A percentile compares a stretch with the other conserved stretches of the same genome.
These are phyloP conservation scores for Pheosia tremula DNA, from an alignment of 2,888 invertebrate species.

Conservation along the genomic window DNA sequence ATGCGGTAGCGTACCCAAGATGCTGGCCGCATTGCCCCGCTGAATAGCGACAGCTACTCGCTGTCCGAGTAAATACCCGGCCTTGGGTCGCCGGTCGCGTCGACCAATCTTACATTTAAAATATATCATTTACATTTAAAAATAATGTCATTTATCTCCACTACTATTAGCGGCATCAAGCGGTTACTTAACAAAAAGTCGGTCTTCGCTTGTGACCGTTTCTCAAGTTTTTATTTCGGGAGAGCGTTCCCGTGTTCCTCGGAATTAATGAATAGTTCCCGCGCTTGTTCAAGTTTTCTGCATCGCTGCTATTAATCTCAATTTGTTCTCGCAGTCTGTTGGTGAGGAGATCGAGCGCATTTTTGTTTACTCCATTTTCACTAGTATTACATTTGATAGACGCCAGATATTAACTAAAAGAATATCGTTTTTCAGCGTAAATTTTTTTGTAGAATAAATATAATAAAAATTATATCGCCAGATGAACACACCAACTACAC, in stretches of 20 bases:
- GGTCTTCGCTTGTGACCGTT: slow-evolving; percentile 4
- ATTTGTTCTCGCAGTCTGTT: slow-evolving; percentile 2
- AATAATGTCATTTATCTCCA: not conserved
- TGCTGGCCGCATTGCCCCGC: no score
- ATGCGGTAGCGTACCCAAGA: no score
- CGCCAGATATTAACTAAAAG: not conserved
- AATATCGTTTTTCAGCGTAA: no score
- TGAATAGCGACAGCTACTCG: no score
- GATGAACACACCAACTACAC: no score
- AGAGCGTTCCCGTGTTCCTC: slow-evolving; percentile 35
- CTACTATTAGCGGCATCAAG: not conserved
- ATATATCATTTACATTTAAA: not conserved
- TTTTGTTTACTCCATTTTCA: not conserved
- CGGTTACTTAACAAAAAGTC: slow-evolving; percentile 16
- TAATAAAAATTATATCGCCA: no score
- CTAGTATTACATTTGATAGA: not conserved
- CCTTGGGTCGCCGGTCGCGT: no score
- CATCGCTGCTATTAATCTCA: slow-evolving; percentile 7
- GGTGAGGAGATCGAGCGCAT: not conserved
- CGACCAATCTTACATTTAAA: no score
- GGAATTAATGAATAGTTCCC: slow-evolving; percentile 32
- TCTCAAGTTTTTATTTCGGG: slow-evolving; percentile 26
- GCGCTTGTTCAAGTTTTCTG: slow-evolving; percentile 18
- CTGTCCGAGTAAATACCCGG: no score
- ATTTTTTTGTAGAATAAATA: no score